These are phyloP conservation scores for Lepidurus couesii DNA, from an alignment of 1,140 invertebrate genomes.

Conservation along the genomic window DNA sequence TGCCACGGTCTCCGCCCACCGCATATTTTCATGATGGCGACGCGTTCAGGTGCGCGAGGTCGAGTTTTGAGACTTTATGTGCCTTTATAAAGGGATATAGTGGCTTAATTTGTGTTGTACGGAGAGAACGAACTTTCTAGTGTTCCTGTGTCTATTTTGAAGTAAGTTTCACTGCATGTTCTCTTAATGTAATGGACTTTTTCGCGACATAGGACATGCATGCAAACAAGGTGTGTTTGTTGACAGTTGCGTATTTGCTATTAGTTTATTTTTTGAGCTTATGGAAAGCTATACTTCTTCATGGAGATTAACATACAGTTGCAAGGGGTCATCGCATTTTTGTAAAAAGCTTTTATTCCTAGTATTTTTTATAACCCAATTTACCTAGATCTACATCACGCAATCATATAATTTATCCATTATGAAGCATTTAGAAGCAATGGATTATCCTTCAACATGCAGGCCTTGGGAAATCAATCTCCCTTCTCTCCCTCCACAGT, in stretches of 20 bases:
- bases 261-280: not conserved
- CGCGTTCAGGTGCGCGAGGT: conserved; percentile 16
- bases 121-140: not conserved
- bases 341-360: too few species aligned
- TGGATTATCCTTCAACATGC: not conserved
- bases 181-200: too few species aligned
- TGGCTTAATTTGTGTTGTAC: not conserved
- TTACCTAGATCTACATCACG: not conserved
- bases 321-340: too few species aligned
- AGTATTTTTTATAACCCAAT: too few species aligned
- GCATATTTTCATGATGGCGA: conserved; percentile 22
- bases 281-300: not conserved
- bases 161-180: not conserved
- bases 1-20: not conserved
- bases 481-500: too few species aligned
- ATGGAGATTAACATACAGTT: too few species aligned
- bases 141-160: not conserved
- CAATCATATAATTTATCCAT: not conserved
- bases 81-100: conserved; percentile 19
- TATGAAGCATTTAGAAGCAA: not conserved
- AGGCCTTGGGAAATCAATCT: not conserved
- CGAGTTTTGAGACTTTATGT: conserved; percentile 9
- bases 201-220: too few species aligned
- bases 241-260: not conserved
- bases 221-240: too few species aligned